Base-by-base conservation (phyloP, 2,113 vertebrate genomes). In the Boleophthalmus pectinirostris region DNA sequence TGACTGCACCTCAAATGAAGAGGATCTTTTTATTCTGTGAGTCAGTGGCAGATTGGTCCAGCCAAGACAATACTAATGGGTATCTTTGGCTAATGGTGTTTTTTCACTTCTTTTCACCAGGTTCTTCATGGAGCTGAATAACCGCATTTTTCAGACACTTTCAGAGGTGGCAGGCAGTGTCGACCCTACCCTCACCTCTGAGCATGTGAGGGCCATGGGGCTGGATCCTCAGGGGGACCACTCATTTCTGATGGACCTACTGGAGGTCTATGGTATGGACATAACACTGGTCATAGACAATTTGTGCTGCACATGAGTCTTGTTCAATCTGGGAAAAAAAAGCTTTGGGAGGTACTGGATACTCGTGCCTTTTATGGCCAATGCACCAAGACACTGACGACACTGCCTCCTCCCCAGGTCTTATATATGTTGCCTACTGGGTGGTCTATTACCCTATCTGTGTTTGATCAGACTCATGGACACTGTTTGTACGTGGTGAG, bases 121-220 rank as follows among this genome's bases (percentile, higher is more conserved):
- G 89, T 99, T 98, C 91, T 99, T 99, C 91, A 97, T 99, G 90
- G 97, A 99, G 87, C 95, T 97, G 73, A 99, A 99, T 85, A 98
- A 98, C 90, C 94, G 97, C 83, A 98, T 99, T 89, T 99, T 99
- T 88, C 97, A 99, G 93, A 99, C 94, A 0, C 80, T 99, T 82
- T 87, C 95, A 57, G 98, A 99, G 75, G 94, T 99, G 65, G 96
- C 96, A 0, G 93, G 92, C 47, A 98, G 97, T 84, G 82, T 93
- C 1, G 97, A 99, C 70, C 97, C 96, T 83, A 97, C 95, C 1
- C 92, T 99, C 72, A 98, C 98, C 0, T 93, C 94, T 0, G 97
- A 99, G 70, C 98, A 99, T 0, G 94, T 98, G 47, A 93, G 96
- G 56, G 96, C 95, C 90, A 99, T 99, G 98, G 98, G 98, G 58